A percentile compares a stretch with the other conserved stretches of the same genome.
phyloP scores from a whole-genome alignment of 2,888 invertebrate species.

The Thereva nobilitata region DNA sequence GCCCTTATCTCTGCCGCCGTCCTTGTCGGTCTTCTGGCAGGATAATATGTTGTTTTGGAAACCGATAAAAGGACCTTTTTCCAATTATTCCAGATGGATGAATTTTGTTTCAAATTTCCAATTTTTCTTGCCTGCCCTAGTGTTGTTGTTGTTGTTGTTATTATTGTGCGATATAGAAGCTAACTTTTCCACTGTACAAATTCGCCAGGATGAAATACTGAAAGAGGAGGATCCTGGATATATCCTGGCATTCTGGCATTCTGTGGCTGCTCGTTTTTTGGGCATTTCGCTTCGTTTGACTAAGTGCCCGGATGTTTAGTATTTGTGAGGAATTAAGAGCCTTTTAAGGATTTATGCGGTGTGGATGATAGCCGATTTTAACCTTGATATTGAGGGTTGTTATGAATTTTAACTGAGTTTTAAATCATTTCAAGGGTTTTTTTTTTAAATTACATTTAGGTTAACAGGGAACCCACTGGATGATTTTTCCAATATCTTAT shows the following conservation, averaged over 20 bases:
- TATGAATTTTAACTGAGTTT: no score
- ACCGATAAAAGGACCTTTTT: conserved; percentile 47
- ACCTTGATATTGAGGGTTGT: no score
- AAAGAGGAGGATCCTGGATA: conserved; percentile 14
- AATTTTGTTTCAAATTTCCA: conserved; percentile 43
- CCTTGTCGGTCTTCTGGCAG: conserved; percentile 1
- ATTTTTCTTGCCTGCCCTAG: conserved; percentile 38
- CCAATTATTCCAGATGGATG: conserved; percentile 50
- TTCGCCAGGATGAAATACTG: conserved; percentile 24
- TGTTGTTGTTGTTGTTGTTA: conserved; percentile 26
- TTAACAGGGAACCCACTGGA: no score
- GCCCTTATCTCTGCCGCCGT: not conserved
- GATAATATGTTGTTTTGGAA: conserved; percentile 46
- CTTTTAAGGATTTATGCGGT: not conserved
- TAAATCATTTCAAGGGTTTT: no score
- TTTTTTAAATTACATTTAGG: no score
- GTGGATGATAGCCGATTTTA: no score
- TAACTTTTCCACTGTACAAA: conserved; percentile 25
- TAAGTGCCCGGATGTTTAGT: conserved; percentile 24
- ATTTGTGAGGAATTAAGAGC: conserved; percentile 11
- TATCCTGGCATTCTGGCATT: not conserved
- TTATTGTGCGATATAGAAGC: conserved; percentile 36
- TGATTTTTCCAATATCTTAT: no score
- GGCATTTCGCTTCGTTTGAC: conserved; percentile 36
- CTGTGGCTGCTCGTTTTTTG: conserved; percentile 35